Evolutionary conservation across 2,888 invertebrate genomes (phyloP), one percentile per base, ranked within the genome.

Genomic region (Catocala sponsa): DNA sequence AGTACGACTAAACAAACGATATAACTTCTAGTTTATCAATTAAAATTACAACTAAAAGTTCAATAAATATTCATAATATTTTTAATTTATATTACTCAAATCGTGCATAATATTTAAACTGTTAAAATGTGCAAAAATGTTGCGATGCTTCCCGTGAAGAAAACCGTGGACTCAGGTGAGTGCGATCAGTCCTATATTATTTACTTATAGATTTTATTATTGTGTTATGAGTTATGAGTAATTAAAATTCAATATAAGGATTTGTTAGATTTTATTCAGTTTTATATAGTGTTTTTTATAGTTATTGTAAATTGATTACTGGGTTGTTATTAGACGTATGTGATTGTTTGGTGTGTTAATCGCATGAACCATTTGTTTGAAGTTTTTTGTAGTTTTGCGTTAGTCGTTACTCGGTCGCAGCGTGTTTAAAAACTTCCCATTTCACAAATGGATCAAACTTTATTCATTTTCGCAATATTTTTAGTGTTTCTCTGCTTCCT

Each of bases 61-160:
- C 32, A 25, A 11, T 52, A 13, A 5, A 48, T 15, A 38, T 46
- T 48, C 44, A 12, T 35, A 47, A 13, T 50, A 58, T 41, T 43
- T 35, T n/a, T 11, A 15, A 32, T 11, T 46, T 15, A 47, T 35
- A 44, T 50, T 50, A 7, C 10, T 44, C 15, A 5, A 59, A 48
- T 59, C 58, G 68, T 66, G 66, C 71, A 72, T 76, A 79, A 70
- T 72, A 74, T 13, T 59, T 65, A 63, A 67, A 57, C 35, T 61
- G 46, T 67, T 69, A 76, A 78, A 72, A 92, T 91, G 92, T 92
- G 91, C 77, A 89, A 90, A 78, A 88, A 90, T 81, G 83, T 88
- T 77, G 84, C 87, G 43, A 77, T 89, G 65, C 84, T 90, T 80
- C 86, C 89, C 69, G 82, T 90, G 82, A 90, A 87, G 65, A 81